A percentile compares a stretch with the other conserved stretches of the same genome.
These are phyloP conservation scores for Epizoanthus ramosus DNA, from an alignment of 92 coral and sea anemone genomes.

Conservation along the genomic window DNA sequence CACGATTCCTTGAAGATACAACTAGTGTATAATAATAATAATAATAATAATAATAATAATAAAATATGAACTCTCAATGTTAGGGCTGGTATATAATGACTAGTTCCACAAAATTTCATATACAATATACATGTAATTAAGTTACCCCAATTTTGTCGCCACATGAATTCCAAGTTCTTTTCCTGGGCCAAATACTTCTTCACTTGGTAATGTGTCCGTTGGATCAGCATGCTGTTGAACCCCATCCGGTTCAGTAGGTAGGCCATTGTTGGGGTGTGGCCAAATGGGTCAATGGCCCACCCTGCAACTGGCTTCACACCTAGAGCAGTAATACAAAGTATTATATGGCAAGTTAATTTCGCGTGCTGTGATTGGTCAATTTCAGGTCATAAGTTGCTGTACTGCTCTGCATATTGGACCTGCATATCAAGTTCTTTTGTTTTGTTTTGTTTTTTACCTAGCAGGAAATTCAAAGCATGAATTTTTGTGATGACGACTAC, in stretches of 20 bases:
- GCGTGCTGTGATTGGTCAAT: neutral
- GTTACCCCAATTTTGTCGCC: constrained; percentile 99
- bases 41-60: no score
- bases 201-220: constrained; percentile 92
- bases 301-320: constrained; percentile 93
- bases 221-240: constrained; percentile 92
- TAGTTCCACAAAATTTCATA: neutral
- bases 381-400: no score
- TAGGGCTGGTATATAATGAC: no score
- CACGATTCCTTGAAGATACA: no score
- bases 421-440: no score
- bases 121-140: no score
- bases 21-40: no score
- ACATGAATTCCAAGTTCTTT: constrained; percentile 94
- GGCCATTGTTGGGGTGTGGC: constrained; percentile 99
- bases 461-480: no score
- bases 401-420: no score
- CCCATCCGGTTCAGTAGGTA: constrained; percentile 89
- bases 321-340: constrained; percentile 5
- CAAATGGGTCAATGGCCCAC: constrained; percentile 99
- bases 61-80: no score
- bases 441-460: no score
- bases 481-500: no score
- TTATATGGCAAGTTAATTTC: neutral
- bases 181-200: constrained; percentile 92